phyloP scores from a whole-genome alignment of 2,797 vertebrate species.

The Sebastes aleutianus region DNA sequence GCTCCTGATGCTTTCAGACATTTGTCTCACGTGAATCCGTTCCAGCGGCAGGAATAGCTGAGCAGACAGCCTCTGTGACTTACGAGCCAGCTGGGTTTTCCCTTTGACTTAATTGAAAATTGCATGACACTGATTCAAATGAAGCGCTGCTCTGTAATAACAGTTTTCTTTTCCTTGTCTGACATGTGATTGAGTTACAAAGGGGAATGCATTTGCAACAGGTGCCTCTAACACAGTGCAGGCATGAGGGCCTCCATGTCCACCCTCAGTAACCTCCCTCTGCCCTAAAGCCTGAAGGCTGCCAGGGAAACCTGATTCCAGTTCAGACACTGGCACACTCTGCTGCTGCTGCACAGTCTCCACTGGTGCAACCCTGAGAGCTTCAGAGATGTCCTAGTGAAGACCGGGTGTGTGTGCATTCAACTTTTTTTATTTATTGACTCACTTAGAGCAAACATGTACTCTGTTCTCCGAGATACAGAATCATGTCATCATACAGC shows the following conservation, averaged over 20 bases:
- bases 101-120: slow-evolving; percentile 65
- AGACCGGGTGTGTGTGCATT: not conserved
- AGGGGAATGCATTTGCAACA: slow-evolving; percentile 83
- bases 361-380: slow-evolving; percentile 40
- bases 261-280: slow-evolving; percentile 80
- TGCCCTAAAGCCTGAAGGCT: slow-evolving; percentile 70
- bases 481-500: too few relatives aligned
- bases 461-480: too few relatives aligned
- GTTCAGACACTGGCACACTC: slow-evolving; percentile 73
- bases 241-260: slow-evolving; percentile 73
- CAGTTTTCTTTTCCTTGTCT: slow-evolving; percentile 80
- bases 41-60: slow-evolving; percentile 37
- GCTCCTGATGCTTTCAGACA: slow-evolving; percentile 49
- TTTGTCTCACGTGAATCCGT: slow-evolving; percentile 53
- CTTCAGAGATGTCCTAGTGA: slow-evolving; percentile 48
- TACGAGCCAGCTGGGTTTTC: slow-evolving; percentile 49
- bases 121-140: slow-evolving; percentile 74
- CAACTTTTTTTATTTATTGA: too few relatives aligned
- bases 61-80: slow-evolving; percentile 38
- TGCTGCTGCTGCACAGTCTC: slow-evolving; percentile 56
- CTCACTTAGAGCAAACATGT: too few relatives aligned
- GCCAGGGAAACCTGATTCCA: slow-evolving; percentile 80
- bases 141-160: slow-evolving; percentile 76
- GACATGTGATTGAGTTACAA: slow-evolving; percentile 82
- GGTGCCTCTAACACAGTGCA: slow-evolving; percentile 80